These are phyloP conservation scores for Onchidella celtica DNA, from an alignment of 2,888 invertebrate species.

Conservation along the genomic window DNA sequence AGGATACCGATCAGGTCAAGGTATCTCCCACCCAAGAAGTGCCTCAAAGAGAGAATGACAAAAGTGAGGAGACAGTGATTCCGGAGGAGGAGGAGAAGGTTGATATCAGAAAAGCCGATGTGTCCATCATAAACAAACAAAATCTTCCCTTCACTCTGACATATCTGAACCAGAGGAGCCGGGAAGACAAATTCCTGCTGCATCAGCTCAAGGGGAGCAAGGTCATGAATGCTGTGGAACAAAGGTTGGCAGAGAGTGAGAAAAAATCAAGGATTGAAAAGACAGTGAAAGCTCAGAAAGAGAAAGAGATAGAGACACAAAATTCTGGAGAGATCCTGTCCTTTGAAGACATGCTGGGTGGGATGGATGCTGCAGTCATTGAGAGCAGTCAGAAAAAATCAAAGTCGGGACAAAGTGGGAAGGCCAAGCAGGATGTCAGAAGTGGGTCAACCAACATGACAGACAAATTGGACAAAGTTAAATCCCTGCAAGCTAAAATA, in stretches of 20 bases:
- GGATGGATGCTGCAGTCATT: slow-evolving; percentile 14
- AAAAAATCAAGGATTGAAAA: slow-evolving; percentile 1
- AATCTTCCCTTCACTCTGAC: slow-evolving; percentile 35
- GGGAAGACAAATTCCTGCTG: slow-evolving; percentile 36
- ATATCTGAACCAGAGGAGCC: slow-evolving; percentile 43
- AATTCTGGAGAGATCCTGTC: not conserved
- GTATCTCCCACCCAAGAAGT: too few relatives aligned
- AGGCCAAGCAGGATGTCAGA: too few relatives aligned
- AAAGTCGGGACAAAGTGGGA: not conserved
- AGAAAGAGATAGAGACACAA: not conserved
- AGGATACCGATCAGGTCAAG: too few relatives aligned
- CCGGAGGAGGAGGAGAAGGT: not conserved
- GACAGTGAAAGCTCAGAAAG: not conserved
- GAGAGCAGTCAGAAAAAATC: not conserved
- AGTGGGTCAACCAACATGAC: not conserved
- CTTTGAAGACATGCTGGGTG: slow-evolving; percentile 31
- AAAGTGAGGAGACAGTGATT: too few relatives aligned
- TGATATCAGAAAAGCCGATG: slow-evolving; percentile 41
- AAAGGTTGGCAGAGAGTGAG: slow-evolving; percentile 30
- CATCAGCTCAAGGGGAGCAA: slow-evolving; percentile 15
- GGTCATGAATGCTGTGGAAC: slow-evolving; percentile 30
- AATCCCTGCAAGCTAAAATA: not conserved
- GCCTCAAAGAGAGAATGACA: too few relatives aligned
- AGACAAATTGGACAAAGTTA: not conserved
- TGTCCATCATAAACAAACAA: slow-evolving; percentile 43